Conservation (phyloP, 2,113 vertebrate genomes). For the Notothenia coriiceps region DNA sequence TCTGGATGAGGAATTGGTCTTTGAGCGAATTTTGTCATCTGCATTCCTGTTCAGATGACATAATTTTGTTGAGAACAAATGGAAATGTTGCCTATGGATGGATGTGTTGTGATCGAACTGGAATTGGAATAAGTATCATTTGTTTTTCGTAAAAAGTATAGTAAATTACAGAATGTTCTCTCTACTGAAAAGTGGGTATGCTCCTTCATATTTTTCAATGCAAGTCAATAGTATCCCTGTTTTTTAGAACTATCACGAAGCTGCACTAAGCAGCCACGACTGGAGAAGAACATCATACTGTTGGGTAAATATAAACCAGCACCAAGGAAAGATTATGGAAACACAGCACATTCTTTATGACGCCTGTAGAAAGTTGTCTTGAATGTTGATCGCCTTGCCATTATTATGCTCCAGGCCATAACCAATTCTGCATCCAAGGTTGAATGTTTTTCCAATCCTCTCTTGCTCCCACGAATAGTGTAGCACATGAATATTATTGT, state of each 20-base stretch:
- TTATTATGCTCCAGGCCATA: conserved; percentile 13
- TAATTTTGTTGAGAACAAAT: neutral
- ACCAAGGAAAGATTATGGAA: conserved; percentile 6
- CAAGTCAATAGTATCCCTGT: neutral
- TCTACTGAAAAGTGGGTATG: neutral
- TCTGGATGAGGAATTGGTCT: neutral
- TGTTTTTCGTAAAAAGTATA: neutral
- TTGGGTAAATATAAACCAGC: conserved; percentile 51
- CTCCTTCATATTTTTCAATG: neutral
- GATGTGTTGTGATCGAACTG: neutral
- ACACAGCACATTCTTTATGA: conserved; percentile 15
- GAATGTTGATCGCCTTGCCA: neutral
- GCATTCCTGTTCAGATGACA: neutral
- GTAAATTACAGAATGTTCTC: neutral
- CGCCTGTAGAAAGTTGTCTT: neutral
- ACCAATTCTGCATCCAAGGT: neutral
- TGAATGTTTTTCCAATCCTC: conserved; percentile 24
- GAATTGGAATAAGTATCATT: neutral
- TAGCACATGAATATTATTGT: conserved; percentile 6
- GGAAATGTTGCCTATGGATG: neutral
- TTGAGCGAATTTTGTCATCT: neutral
- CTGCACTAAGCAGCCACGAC: neutral
- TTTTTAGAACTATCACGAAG: neutral
- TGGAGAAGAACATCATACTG: conserved; percentile 13
- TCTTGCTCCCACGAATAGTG: conserved; percentile 1